Evolutionary conservation across 2,113 vertebrate species (phyloP), one percentile per base, ranked within the genome.

Genomic region (Oryzias woworae): DNA sequence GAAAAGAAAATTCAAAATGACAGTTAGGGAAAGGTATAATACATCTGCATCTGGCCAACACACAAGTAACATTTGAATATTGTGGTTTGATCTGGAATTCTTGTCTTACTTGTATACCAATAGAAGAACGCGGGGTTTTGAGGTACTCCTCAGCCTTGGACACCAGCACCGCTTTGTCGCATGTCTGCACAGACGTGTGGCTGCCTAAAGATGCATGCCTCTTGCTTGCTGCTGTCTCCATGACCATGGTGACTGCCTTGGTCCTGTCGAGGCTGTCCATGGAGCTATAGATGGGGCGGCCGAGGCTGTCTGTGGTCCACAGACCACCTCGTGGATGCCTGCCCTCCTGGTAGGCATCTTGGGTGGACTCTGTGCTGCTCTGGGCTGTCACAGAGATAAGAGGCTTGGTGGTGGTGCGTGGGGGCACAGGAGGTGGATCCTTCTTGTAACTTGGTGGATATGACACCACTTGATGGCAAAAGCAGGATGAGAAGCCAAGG

Each of bases 341-440:
- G 85, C 93, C 91, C 65, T 98, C 97, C 1, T 96, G 96, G 74
- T 98, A 98, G 13, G 95, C 96, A 1, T 99, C 97, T 91, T 98
- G 97, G 7, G 94, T 98, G 75, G 97, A 98, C 77, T 99, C 97
- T 1, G 97, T 99, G 86, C 97, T 99, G 94, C 97, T 99, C 93
- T 99, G 97, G 1, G 97, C 96, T 1, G 97, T 98, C 70, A 99
- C 95, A 0, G 97, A 98, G 91, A 99, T 98, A 85, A 99, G 92
- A 1, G 97, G 97, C 90, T 98, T 98, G 80, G 96, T 96, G 82
- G 95, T 94, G 87, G 95, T 93, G 56, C 97, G 94, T 2, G 97
- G 97, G 26, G 97, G 97, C 60, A 98, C 96, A 0, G 97, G 97
- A 0, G 97, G 97, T 0, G 97, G 96, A 0, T 95, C 96, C 91